A percentile compares a stretch with the other conserved stretches of the same genome.
These are phyloP conservation scores for Chesias legatella DNA, from an alignment of 2,888 invertebrate genomes.

Conservation along the genomic window DNA sequence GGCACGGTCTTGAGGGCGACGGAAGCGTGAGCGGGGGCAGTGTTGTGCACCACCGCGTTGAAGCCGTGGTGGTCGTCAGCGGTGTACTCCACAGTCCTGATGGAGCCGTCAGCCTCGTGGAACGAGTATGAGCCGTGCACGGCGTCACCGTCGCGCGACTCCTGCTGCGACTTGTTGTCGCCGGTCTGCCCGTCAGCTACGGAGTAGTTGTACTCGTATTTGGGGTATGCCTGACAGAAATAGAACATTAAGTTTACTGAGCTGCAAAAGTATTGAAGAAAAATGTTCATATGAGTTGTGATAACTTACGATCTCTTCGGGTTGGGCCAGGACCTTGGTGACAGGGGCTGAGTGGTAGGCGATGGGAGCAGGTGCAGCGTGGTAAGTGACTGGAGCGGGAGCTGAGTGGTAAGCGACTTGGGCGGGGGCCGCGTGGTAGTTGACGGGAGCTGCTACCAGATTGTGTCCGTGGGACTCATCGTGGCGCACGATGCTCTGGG, in stretches of 20 bases:
- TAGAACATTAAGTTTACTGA: constrained; percentile 2
- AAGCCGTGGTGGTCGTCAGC: constrained; percentile 76
- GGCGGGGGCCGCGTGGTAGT: constrained; percentile 34
- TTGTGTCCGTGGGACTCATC: constrained; percentile 40
- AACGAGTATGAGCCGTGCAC: constrained; percentile 78
- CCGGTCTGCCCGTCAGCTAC: constrained; percentile 80
- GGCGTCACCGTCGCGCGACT: constrained; percentile 74
- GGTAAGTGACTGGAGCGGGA: constrained; percentile 50
- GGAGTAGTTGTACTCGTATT: constrained; percentile 77
- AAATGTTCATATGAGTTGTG: not conserved
- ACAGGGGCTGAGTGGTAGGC: constrained; percentile 37
- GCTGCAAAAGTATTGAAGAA: not conserved
- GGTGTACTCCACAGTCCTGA: constrained; percentile 77
- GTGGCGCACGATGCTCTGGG: constrained; percentile 59
- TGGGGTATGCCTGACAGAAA: constrained; percentile 56
- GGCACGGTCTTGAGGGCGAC: constrained; percentile 50
- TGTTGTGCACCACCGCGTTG: constrained; percentile 63
- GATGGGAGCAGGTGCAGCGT: constrained; percentile 52
- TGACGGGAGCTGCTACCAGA: constrained; percentile 29
- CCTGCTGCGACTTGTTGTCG: constrained; percentile 79
- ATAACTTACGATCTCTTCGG: constrained; percentile 40
- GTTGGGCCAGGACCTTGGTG: constrained; percentile 38
- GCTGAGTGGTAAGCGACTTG: constrained; percentile 32
- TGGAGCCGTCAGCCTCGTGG: constrained; percentile 78
- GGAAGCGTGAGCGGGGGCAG: constrained; percentile 53